phyloP scores from a whole-genome alignment of 2,888 invertebrate genomes.

The Drosophila dives region DNA sequence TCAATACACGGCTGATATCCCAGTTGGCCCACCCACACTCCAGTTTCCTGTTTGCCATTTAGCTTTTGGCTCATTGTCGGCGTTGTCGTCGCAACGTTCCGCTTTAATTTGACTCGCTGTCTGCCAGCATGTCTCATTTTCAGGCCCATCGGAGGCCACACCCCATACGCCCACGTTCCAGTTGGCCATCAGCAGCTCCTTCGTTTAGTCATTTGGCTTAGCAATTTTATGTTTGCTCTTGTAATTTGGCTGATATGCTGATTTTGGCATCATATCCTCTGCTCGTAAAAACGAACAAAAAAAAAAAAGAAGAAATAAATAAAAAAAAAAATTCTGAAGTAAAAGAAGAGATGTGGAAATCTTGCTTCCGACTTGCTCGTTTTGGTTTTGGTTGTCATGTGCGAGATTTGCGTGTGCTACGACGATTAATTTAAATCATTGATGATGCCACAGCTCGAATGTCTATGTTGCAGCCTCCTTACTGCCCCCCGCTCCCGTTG shows the following conservation, averaged over 20 bases:
- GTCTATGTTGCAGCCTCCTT: slow-evolving; percentile 30
- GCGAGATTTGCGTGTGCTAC: slow-evolving; percentile 80
- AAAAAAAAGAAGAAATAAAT: slow-evolving; percentile 10
- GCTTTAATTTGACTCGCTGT: slow-evolving; percentile 68
- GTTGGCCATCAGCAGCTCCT: slow-evolving; percentile 58
- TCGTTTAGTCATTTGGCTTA: slow-evolving; percentile 79
- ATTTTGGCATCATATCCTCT: slow-evolving; percentile 74
- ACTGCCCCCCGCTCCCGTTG: background rate
- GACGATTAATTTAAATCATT: slow-evolving; percentile 81
- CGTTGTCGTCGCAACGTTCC: slow-evolving; percentile 62
- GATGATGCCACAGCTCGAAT: slow-evolving; percentile 71
- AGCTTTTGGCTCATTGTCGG: slow-evolving; percentile 19
- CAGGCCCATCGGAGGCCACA: slow-evolving; percentile 18
- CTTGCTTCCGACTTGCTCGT: slow-evolving; percentile 22
- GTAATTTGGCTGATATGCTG: slow-evolving; percentile 80
- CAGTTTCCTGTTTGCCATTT: slow-evolving; percentile 3
- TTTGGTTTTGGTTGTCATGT: slow-evolving; percentile 77
- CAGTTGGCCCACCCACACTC: slow-evolving; percentile 22
- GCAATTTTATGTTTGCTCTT: slow-evolving; percentile 80
- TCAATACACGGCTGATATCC: slow-evolving; percentile 43
- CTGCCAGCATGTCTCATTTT: slow-evolving; percentile 20
- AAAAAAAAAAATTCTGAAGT: background rate
- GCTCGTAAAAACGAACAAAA: slow-evolving; percentile 36
- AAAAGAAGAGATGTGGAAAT: slow-evolving; percentile 8
- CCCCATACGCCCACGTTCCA: slow-evolving; percentile 9